These are phyloP conservation scores for Rhinolophus ferrumequinum DNA, from an alignment of 2,113 vertebrate species.

Conservation along the genomic window DNA sequence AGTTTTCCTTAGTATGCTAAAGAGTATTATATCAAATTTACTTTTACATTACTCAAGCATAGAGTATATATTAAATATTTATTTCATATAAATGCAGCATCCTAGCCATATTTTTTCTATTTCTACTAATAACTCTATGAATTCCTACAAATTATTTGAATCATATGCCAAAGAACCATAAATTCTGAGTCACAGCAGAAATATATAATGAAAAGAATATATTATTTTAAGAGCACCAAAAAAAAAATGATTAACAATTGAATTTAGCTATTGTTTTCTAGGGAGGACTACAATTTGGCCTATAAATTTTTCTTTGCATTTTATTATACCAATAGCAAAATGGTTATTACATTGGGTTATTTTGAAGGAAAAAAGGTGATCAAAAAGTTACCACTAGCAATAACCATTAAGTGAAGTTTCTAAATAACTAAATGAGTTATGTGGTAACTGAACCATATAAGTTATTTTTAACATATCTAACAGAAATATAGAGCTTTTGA, in stretches of 20 bases:
- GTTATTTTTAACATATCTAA: slow-evolving; percentile 8
- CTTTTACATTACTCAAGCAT: neutral
- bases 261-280: slow-evolving; percentile 5
- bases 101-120: slow-evolving; percentile 17
- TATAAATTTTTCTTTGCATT: neutral
- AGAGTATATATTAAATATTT: neutral
- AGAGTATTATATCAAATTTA: slow-evolving; percentile 23
- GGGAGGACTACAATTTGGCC: neutral
- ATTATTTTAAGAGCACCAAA: neutral
- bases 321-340: slow-evolving; percentile 7
- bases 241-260: neutral
- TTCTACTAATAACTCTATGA: slow-evolving; percentile 12
- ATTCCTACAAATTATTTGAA: slow-evolving; percentile 41
- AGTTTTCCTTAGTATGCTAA: slow-evolving; percentile 17
- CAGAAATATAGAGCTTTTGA: slow-evolving; percentile 29
- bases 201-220: slow-evolving; percentile 28
- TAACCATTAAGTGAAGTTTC: neutral
- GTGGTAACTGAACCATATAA: neutral
- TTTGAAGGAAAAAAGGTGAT: neutral
- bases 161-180: slow-evolving; percentile 1
- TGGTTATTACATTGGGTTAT: neutral
- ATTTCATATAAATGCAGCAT: slow-evolving; percentile 40
- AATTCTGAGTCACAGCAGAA: neutral
- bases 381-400: neutral
- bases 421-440: neutral